Evolutionary conservation across 2,113 vertebrate genomes (phyloP).

Genomic region (Galemys pyrenaicus): DNA sequence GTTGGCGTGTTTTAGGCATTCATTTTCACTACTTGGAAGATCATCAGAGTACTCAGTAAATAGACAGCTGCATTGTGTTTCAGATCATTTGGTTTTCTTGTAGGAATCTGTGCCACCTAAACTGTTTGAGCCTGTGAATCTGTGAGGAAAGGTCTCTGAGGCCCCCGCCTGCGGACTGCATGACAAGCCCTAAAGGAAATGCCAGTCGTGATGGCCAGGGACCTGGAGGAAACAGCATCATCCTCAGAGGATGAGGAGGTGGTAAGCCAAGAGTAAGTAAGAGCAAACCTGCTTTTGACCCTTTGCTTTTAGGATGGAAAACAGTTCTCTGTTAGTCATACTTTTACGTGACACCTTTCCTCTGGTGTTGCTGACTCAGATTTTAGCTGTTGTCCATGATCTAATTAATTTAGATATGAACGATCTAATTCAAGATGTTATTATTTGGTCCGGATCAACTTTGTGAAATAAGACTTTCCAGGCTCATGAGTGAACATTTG

Average conservation of each 20-base stretch:
- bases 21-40: background rate
- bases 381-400: background rate
- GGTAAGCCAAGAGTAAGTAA: constrained; percentile 85
- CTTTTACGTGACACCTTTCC: background rate
- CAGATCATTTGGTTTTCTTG: constrained; percentile 39
- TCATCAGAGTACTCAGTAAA: background rate
- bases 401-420: background rate
- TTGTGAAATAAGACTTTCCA: background rate
- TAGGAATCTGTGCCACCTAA: constrained; percentile 78
- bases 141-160: constrained; percentile 64
- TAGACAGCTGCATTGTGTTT: background rate
- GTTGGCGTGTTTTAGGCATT: background rate
- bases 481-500: background rate
- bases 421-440: background rate
- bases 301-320: background rate
- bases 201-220: constrained; percentile 90
- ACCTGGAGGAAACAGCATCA: constrained; percentile 88
- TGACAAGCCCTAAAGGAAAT: constrained; percentile 88
- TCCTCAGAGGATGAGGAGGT: constrained; percentile 89
- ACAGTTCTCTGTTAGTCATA: background rate
- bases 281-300: background rate
- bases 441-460: background rate
- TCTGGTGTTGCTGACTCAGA: background rate
- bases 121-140: constrained; percentile 63
- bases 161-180: constrained; percentile 73